Base-by-base conservation (phyloP, 2,888 invertebrate genomes). In the Ichneumoninae sp. region DNA sequence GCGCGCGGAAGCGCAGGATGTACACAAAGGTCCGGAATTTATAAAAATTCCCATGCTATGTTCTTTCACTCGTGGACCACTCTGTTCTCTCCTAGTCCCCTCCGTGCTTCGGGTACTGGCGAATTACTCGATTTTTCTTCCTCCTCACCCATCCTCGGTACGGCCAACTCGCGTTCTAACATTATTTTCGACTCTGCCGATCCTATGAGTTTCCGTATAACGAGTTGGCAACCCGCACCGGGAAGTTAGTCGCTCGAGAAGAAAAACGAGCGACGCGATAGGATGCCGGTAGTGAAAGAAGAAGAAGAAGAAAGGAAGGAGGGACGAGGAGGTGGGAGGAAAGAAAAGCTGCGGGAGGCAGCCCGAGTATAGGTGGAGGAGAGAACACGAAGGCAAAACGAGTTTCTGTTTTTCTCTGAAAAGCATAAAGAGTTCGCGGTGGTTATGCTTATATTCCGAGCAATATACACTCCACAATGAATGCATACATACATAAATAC, bases 121-220 rank as follows among this genome's bases (percentile, higher is more conserved):
- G 33, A 82, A 82, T 82, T 76, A 84, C 82, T 68, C 26, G 62
- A 66, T 85, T 80, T 78, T 70, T 68, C 74, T 52, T 33, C 19
- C 50, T 44, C 72, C 26, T 44, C 54, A 16, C 44, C 65, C 75
- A 75, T 77, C 22, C 80, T 70, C 47, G 16, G 65, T 44, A 30
- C 68, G 62, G 44, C 65, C 74, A 60, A 77, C 77, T 69, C 60
- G 76, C 72, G 81, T 79, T 78, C 71, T 74, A 84, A 83, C 82
- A 86, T 85, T 85, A 86, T 86, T 85, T 85, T 85, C 83, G 83
- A 85, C 74, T 81, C 81, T 80, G 85, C 81, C 85, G 85, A 83
- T 81, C 82, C 81, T 78, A 77, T 70, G 81, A 85, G 80, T 85
- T 85, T 83, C 80, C 83, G 83, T 85, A 82, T 80, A 86, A 86